A percentile compares a stretch with the other conserved stretches of the same genome.
Evolutionary conservation across 2,888 invertebrate species (phyloP).

Genomic region (Spodoptera exigua): DNA sequence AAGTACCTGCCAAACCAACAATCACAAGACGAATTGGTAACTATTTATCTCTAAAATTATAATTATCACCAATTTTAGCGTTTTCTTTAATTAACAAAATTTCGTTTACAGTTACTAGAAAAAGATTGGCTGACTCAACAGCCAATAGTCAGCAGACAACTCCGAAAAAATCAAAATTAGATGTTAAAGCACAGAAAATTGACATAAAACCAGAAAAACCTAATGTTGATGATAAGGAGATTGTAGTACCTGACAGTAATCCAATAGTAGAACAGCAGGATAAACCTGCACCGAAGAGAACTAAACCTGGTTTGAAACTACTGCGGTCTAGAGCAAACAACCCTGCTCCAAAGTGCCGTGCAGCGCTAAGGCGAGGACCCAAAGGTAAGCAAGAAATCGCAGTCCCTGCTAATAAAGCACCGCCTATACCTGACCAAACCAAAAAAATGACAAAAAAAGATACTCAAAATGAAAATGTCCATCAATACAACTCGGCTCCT

Average conservation of each 20-base stretch:
- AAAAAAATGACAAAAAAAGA: constrained; percentile 4
- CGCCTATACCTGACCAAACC: constrained; percentile 17
- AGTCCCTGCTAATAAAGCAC: background rate
- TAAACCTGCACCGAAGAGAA: background rate
- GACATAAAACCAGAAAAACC: constrained; percentile 23
- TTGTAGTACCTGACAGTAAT: background rate
- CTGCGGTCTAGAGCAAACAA: background rate
- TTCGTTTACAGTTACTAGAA: constrained; percentile 53
- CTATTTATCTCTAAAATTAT: background rate
- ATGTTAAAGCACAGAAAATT: background rate
- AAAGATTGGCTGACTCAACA: constrained; percentile 55
- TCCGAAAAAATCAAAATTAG: constrained; percentile 5
- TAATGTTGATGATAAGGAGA: background rate
- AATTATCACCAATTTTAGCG: no score
- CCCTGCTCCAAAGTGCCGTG: background rate
- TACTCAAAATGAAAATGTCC: background rate
- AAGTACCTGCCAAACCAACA: background rate
- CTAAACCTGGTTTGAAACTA: background rate
- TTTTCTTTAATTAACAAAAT: background rate
- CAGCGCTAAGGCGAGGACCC: constrained; percentile 4
- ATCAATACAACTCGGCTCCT: constrained; percentile 7
- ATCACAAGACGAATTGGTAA: constrained; percentile 10
- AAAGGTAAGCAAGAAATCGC: constrained; percentile 45
- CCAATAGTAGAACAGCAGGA: background rate
- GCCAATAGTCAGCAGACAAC: constrained; percentile 25